A percentile compares a stretch with the other conserved stretches of the same genome.
These are phyloP conservation scores for Acrocera orbiculus DNA, from an alignment of 2,888 invertebrate genomes.

Conservation along the genomic window DNA sequence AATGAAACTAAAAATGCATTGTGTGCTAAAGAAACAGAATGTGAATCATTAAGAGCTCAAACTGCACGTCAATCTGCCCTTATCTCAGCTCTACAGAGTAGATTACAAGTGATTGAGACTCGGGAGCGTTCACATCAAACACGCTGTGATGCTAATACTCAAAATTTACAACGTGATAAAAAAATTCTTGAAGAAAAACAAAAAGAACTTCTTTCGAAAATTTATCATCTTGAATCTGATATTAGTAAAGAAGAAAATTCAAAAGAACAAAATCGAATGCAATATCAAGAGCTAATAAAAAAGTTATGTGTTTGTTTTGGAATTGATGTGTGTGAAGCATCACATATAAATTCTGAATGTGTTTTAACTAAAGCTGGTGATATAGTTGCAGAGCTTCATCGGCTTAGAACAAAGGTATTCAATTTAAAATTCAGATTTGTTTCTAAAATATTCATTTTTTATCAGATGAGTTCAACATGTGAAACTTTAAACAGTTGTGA, in stretches of 20 bases:
- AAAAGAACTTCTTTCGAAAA: conserved; percentile 57
- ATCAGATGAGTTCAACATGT: conserved; percentile 23
- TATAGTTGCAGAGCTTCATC: conserved; percentile 52
- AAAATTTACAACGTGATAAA: conserved; percentile 56
- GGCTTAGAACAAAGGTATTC: conserved; percentile 39
- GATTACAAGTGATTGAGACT: conserved; percentile 62
- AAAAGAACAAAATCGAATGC: conserved; percentile 47
- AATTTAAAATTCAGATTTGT: neutral
- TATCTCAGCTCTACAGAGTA: conserved; percentile 60
- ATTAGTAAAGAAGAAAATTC: conserved; percentile 55
- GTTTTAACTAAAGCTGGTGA: conserved; percentile 62
- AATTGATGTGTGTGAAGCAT: conserved; percentile 47
- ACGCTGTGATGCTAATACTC: conserved; percentile 47
- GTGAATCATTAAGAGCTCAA: conserved; percentile 68
- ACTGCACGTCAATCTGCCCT: conserved; percentile 66
- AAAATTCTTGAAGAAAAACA: conserved; percentile 55
- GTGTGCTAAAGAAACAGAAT: conserved; percentile 55
- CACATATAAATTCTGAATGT: conserved; percentile 48
- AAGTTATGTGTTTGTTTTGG: conserved; percentile 55
- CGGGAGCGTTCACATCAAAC: conserved; percentile 51
- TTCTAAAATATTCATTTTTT: conserved; percentile 1
- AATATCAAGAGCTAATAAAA: conserved; percentile 53
- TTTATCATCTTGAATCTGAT: conserved; percentile 53
- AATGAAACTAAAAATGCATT: conserved; percentile 53
- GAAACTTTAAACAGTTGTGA: conserved; percentile 32